Evolutionary conservation across 2,797 vertebrate genomes (phyloP), one percentile per base, ranked within the genome.

Genomic region (Falco novaeseelandiae): DNA sequence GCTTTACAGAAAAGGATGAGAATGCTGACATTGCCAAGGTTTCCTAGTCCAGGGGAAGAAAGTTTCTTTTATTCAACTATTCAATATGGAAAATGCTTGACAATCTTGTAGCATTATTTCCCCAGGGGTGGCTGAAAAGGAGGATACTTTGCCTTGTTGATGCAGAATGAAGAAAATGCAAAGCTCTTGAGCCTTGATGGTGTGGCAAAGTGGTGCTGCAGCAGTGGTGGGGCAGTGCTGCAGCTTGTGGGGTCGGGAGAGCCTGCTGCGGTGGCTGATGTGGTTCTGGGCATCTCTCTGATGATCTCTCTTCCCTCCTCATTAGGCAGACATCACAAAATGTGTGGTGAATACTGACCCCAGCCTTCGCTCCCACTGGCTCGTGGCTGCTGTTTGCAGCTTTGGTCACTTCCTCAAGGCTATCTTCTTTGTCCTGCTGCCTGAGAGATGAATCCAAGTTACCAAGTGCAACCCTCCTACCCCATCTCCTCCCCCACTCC

Each of bases 371-470:
- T 99, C 99, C 63, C 99, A 99, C 95, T 99, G 99, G 99, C 97
- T 99, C 3, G 98, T 99, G 91, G 98, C 98, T 0, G 98, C 98
- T 0, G 96, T 98, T 88, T 99, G 98, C 87, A 98, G 99, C 66
- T 99, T 99, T 22, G 99, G 99, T 55, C 99, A 99, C 97, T 99
- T 99, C 97, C 96, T 99, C 96, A 99, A 99, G 97, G 98, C 99
- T 4, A 92, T 98, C 21, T 98, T 99, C 97, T 98, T 99, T 18
- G 97, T 99, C 96, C 97, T 99, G 89, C 97, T 99, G 87, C 98
- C 99, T 5, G 99, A 99, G 97, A 99, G 99, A 98, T 99, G 98
- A 99, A 59, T 29, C 78, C 4, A 2, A 59, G 61, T 2, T 3
- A 3, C 14, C 59, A 32, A 38, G 13, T 12, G 36, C 91, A 84